These are phyloP conservation scores for Myopa tessellatipennis DNA, from an alignment of 2,888 invertebrate genomes.

Conservation along the genomic window DNA sequence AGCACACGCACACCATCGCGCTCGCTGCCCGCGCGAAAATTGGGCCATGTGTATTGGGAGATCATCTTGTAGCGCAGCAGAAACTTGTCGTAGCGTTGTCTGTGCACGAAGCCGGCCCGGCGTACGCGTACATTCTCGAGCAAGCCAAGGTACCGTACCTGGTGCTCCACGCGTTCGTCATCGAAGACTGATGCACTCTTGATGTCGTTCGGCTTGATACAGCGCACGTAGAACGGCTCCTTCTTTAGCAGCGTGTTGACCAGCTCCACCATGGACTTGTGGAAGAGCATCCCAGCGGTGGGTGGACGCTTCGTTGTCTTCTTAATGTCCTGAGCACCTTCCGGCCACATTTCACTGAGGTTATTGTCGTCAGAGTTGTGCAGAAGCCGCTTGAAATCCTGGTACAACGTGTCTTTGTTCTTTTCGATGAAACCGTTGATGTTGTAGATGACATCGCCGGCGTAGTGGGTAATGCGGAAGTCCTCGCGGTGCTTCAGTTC, in stretches of 20 bases:
- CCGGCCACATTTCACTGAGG: conserved; percentile 94
- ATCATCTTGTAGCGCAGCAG: conserved; percentile 97
- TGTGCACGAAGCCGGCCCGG: conserved; percentile 96
- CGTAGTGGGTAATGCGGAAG: conserved; percentile 92
- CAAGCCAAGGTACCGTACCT: conserved; percentile 83
- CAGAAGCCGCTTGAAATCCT: conserved; percentile 94
- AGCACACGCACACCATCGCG: conserved; percentile 88
- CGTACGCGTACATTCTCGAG: conserved; percentile 96
- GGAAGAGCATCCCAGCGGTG: conserved; percentile 94
- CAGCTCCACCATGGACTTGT: conserved; percentile 91
- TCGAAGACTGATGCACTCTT: conserved; percentile 91
- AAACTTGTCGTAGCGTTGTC: conserved; percentile 93
- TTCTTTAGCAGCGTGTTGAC: conserved; percentile 90
- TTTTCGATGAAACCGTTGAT: conserved; percentile 95
- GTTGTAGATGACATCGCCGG: conserved; percentile 94
- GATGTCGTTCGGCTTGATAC: conserved; percentile 96
- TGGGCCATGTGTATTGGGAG: conserved; percentile 96
- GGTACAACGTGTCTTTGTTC: conserved; percentile 95
- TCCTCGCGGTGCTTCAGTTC: conserved; percentile 81
- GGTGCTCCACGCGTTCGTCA: conserved; percentile 74
- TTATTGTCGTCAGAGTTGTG: conserved; percentile 84
- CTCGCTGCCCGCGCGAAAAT: conserved; percentile 82
- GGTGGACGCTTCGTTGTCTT: conserved; percentile 94
- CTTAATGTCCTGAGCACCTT: conserved; percentile 90
- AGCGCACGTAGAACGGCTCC: conserved; percentile 96